A percentile compares a stretch with the other conserved stretches of the same genome.
These are phyloP conservation scores for Diabrotica undecimpunctata DNA, from an alignment of 1,140 invertebrate species.

Conservation along the genomic window DNA sequence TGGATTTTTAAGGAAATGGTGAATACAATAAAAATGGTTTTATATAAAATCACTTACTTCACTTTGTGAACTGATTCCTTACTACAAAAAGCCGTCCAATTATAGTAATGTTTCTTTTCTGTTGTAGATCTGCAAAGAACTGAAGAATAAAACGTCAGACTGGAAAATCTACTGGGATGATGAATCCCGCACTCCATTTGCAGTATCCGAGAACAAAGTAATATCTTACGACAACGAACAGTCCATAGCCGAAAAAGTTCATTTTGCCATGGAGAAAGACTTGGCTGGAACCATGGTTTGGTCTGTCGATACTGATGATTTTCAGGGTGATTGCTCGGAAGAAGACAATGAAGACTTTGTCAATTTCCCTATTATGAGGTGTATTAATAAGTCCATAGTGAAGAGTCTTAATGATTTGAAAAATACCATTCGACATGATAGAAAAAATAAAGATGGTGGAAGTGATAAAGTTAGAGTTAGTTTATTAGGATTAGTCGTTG, in stretches of 20 bases:
- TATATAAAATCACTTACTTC: no score
- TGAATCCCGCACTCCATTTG: conserved; percentile 57
- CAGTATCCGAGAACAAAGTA: conserved; percentile 54
- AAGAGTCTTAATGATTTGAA: conserved; percentile 55
- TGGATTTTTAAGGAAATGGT: no score
- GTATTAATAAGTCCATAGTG: conserved; percentile 58
- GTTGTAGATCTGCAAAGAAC: conserved; percentile 58
- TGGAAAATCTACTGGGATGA: conserved; percentile 62
- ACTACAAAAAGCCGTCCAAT: no score
- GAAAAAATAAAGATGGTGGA: not conserved
- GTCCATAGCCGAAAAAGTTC: conserved; percentile 63
- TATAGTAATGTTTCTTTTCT: conserved; percentile 11
- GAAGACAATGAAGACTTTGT: conserved; percentile 49
- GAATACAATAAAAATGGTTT: no score
- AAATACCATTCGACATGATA: conserved; percentile 39
- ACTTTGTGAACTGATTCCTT: no score
- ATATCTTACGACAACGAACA: conserved; percentile 62
- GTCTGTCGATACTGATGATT: conserved; percentile 78
- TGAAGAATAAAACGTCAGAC: conserved; percentile 49
- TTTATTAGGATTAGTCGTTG: not conserved
- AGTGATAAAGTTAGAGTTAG: not conserved
- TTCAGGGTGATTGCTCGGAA: conserved; percentile 60
- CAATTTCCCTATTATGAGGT: conserved; percentile 56
- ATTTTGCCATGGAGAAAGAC: conserved; percentile 58
- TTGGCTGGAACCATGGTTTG: conserved; percentile 80